Base-by-base conservation (phyloP, 2,797 vertebrate species). In the Lutjanus campechanus region DNA sequence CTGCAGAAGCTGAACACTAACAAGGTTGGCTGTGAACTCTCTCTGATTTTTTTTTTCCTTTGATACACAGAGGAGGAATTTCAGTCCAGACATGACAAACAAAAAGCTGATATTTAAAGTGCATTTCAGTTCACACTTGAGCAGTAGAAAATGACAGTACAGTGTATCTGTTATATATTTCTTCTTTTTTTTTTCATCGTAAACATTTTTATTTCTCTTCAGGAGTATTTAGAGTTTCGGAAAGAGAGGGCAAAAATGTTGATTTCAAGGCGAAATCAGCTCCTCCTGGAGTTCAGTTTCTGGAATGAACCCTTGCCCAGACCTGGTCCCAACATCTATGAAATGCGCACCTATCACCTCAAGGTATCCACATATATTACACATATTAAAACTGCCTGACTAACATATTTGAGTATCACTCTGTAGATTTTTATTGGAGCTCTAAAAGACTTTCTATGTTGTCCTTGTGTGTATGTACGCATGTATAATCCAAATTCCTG, bases 221-320 rank as follows among this genome's bases (percentile, higher is more conserved):
- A 99, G 98, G 96, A 96, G 51, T 99, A 99, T 90, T 82, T 96
- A 79, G 96, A 95, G n/a, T 99, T 98, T 91, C 95, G 96, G 1
- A 96, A 95, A 89, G 97, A 98, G 84, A 95, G 98, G 61, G 97
- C 98, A 61, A 95, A 95, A 74, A 98, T 99, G 98, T 92, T 99
- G 90, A 90, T 97, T 76, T 98, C 98, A 8, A 96, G 97, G 77
- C 91, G 95, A 88, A 99, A 98, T 86, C 98, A 99, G 90, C 94
- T 99, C 77, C 97, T 99, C 17, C 91, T 98, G 15, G 98, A 99
- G 71, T 99, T 99, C 93, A 99, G 98, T 86, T 99, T 99, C 92
- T 99, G 98, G 98, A 99, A 99, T 0, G 97, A 99, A 76, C 98
- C 98, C 0, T 67, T 90, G 70, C 97, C 98, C 7, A 94, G 97